Base-by-base conservation (phyloP, 2,797 vertebrate genomes). In the Poecilia gillii region DNA sequence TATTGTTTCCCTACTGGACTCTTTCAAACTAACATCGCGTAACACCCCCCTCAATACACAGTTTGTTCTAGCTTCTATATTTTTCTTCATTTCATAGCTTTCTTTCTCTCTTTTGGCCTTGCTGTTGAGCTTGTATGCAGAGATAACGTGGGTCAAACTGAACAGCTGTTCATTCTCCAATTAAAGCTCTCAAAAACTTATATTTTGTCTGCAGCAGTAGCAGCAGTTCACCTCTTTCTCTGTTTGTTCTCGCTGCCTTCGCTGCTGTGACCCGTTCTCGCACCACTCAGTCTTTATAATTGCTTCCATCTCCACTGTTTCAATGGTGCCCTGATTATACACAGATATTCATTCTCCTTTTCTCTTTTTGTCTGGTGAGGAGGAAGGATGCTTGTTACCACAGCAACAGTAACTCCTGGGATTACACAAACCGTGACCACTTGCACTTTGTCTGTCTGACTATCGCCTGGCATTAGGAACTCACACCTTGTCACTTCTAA, bases 141-240 rank as follows among this genome's bases (percentile, higher is more conserved):
- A 64, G 59, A 20, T 62, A 51, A 41, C 18, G 0, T 0, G 18
- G 88, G 86, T 93, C 89, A 89, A 84, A 80, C 49, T 13, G 41
- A 90, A 81, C 90, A 92, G 91, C 92, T 91, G 88, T 86, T 88
- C 85, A 74, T 79, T 82, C 82, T 84, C 82, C 83, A 88, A 84
- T 90, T 89, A 87, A 53, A 90, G 49, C 46, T 72, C 76, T 79
- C 33, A 39, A 57, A 88, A 36, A 18, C 53, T 75, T 86, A 72
- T 78, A 74, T 81, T 74, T 28, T 8, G 11, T 71, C n/a, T 62
- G 14, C 28, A 73, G 81, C 84, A 23, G 43, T 23, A 73, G 57
- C 74, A 83, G 64, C 75, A 73, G 45, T 76, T 81, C 53, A 46
- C 0, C 47, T 25, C 46, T 55, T 84, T 73, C 20, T 75, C 51